Percentiles rank a stretch among this genome's conserved stretches.
These are phyloP conservation scores for Macaria notata DNA, from an alignment of 2,888 invertebrate genomes.

Conservation along the genomic window DNA sequence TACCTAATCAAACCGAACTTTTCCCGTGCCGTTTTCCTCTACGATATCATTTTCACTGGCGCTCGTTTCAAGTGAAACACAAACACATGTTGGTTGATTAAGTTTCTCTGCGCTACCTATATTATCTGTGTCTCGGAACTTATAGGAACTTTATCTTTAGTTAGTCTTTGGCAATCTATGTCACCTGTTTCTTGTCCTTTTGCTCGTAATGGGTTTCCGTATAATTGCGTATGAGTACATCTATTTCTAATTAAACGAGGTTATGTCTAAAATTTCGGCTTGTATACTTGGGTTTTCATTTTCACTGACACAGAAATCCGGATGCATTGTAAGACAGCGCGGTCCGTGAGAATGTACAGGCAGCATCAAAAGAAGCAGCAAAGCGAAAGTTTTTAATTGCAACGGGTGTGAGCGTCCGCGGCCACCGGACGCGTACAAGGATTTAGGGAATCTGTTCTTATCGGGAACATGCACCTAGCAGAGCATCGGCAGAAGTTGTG, in stretches of 20 bases:
- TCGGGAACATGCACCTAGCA: conserved; percentile 68
- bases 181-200: not conserved
- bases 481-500: conserved; percentile 65
- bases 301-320: not conserved
- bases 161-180: not conserved
- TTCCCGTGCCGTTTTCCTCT: conserved; percentile 27
- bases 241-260: too few relatives aligned
- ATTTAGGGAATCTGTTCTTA: conserved; percentile 72
- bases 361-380: conserved; percentile 36
- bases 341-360: conserved; percentile 8
- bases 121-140: conserved; percentile 3
- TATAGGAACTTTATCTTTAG: not conserved
- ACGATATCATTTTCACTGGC: conserved; percentile 25
- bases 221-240: too few relatives aligned
- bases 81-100: conserved; percentile 25
- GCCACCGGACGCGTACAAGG: conserved; percentile 55
- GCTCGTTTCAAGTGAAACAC: conserved; percentile 26
- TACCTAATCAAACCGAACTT: conserved; percentile 36
- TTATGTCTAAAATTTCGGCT: too few relatives aligned
- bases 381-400: conserved; percentile 67
- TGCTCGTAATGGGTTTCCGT: too few relatives aligned
- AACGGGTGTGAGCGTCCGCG: conserved; percentile 50
- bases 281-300: too few relatives aligned
- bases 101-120: conserved; percentile 10
- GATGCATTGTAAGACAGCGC: conserved; percentile 1